phyloP scores from a whole-genome alignment of 2,113 vertebrate species.

The Python bivittatus region DNA sequence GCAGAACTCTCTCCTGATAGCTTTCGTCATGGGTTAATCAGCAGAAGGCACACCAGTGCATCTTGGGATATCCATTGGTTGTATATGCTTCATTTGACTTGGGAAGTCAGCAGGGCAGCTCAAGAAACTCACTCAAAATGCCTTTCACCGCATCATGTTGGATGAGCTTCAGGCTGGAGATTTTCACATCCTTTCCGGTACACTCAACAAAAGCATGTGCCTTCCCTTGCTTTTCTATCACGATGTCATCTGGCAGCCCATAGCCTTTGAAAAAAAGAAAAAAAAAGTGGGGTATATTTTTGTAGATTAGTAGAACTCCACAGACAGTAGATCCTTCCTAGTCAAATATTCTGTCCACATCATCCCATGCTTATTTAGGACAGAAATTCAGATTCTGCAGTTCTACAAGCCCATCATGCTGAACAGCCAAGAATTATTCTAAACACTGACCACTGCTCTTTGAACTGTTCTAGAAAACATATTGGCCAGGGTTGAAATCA shows the following conservation, averaged over 20 bases:
- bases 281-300: neutral
- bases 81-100: neutral
- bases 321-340: too few relatives aligned
- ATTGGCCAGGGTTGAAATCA: neutral
- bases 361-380: neutral
- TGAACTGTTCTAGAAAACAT: neutral
- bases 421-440: neutral
- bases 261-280: slow-evolving; percentile 76
- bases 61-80: neutral
- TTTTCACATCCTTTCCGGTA: slow-evolving; percentile 78
- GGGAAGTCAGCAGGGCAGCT: neutral
- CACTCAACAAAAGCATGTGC: slow-evolving; percentile 91
- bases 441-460: neutral
- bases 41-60: neutral
- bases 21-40: too few relatives aligned
- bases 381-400: neutral
- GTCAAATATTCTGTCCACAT: neutral
- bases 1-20: neutral
- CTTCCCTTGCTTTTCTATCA: slow-evolving; percentile 89
- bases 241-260: slow-evolving; percentile 89
- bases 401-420: neutral
- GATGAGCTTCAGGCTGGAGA: slow-evolving; percentile 90
- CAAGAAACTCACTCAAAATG: slow-evolving; percentile 88
- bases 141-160: slow-evolving; percentile 92
- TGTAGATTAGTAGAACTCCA: neutral